phyloP scores from a whole-genome alignment of 2,888 invertebrate species.

The Apodemia mormo region DNA sequence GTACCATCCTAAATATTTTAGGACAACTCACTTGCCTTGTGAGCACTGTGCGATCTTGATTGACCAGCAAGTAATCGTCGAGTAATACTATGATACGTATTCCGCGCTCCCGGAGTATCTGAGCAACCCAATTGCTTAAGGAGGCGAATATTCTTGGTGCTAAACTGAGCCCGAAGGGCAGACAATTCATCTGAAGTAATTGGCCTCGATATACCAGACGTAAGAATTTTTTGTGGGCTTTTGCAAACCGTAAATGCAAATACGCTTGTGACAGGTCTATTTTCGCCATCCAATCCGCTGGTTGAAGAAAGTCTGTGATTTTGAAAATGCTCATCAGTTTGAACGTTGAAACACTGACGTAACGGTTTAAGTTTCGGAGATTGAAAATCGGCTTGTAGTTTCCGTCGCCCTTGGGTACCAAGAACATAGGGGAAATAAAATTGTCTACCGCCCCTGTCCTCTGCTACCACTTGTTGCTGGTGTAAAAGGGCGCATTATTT shows the following conservation, averaged over 20 bases:
- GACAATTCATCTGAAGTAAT: conserved; percentile 19
- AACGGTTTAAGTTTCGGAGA: background rate
- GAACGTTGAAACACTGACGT: background rate
- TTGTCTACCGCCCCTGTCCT: background rate
- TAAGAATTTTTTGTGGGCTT: conserved; percentile 9
- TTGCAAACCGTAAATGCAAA: background rate
- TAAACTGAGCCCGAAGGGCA: conserved; percentile 27
- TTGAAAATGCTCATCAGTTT: background rate
- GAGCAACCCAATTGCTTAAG: too few species aligned
- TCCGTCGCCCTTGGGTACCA: background rate
- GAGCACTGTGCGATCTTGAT: too few species aligned
- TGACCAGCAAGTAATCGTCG: too few species aligned
- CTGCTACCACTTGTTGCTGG: background rate
- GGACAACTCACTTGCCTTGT: too few species aligned
- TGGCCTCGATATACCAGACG: background rate
- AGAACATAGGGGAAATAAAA: background rate
- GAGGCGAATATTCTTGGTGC: conserved; percentile 10
- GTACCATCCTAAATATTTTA: too few species aligned
- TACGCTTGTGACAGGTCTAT: conserved; percentile 9
- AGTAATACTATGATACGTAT: background rate
- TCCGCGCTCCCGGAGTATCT: background rate
- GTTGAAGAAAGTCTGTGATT: background rate
- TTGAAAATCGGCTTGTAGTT: background rate
- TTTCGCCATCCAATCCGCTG: conserved; percentile 8
- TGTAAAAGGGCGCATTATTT: background rate